These are phyloP conservation scores for Python bivittatus DNA, from an alignment of 2,113 vertebrate genomes.

Conservation along the genomic window DNA sequence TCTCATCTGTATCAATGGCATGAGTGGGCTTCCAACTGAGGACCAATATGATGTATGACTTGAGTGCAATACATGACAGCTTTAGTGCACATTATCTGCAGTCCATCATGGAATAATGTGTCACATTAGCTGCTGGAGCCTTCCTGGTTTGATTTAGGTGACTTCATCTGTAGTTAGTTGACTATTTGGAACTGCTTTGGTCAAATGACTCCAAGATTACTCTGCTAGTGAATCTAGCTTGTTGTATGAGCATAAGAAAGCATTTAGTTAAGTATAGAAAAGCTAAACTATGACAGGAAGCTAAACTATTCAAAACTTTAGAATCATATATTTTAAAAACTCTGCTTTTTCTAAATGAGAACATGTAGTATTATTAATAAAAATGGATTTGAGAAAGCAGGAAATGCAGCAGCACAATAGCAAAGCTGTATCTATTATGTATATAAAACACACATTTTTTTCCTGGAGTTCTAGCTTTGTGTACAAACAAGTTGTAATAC, in stretches of 20 bases:
- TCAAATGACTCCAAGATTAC: conserved; percentile 19
- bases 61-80: conserved; percentile 40
- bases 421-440: not conserved
- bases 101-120: conserved; percentile 38
- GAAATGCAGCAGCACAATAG: not conserved
- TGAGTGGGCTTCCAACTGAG: conserved; percentile 34
- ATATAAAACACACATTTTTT: not conserved
- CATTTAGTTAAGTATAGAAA: conserved; percentile 40
- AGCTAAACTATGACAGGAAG: conserved; percentile 47
- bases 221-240: conserved; percentile 15
- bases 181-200: conserved; percentile 24
- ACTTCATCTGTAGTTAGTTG: conserved; percentile 52
- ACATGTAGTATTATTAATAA: not conserved
- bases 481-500: conserved; percentile 32
- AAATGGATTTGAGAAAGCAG: not conserved
- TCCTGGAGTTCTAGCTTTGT: not conserved
- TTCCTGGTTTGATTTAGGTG: conserved; percentile 47
- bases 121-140: conserved; percentile 40
- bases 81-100: conserved; percentile 49
- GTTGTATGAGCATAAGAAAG: not conserved
- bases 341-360: conserved; percentile 43
- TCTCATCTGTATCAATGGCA: conserved; percentile 20
- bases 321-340: not conserved
- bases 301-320: conserved; percentile 3
- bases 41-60: conserved; percentile 37